These are phyloP conservation scores for Chiloscyllium punctatum DNA, from an alignment of 2,797 vertebrate genomes.

Conservation along the genomic window DNA sequence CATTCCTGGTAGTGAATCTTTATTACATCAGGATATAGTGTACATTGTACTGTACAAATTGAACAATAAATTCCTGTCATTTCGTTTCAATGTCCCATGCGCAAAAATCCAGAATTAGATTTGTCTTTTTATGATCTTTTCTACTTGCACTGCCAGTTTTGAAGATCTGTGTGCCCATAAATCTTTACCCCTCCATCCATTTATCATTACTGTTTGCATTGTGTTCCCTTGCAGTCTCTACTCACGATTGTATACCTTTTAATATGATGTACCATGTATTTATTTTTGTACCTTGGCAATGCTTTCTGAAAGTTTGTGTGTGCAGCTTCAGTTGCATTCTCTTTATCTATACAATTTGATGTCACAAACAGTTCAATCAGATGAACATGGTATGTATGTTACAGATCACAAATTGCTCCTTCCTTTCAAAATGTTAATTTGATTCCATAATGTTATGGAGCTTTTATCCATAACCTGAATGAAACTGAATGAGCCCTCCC, in stretches of 20 bases:
- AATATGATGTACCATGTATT: background rate
- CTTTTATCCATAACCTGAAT: background rate
- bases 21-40: background rate
- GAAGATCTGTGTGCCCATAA: background rate
- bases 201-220: background rate
- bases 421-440: background rate
- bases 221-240: background rate
- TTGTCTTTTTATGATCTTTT: background rate
- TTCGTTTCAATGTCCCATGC: background rate
- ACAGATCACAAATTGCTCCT: background rate
- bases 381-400: background rate
- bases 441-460: background rate
- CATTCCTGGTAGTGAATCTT: background rate
- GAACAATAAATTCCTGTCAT: background rate
- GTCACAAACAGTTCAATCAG: background rate
- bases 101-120: background rate
- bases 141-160: background rate
- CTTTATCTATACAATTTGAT: background rate
- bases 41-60: background rate
- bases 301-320: background rate
- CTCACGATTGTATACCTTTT: background rate
- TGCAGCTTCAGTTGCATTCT: background rate
- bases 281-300: background rate
- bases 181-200: background rate
- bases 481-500: background rate